Base-by-base conservation (phyloP, 2,113 vertebrate genomes). In the Otocyon megalotis region DNA sequence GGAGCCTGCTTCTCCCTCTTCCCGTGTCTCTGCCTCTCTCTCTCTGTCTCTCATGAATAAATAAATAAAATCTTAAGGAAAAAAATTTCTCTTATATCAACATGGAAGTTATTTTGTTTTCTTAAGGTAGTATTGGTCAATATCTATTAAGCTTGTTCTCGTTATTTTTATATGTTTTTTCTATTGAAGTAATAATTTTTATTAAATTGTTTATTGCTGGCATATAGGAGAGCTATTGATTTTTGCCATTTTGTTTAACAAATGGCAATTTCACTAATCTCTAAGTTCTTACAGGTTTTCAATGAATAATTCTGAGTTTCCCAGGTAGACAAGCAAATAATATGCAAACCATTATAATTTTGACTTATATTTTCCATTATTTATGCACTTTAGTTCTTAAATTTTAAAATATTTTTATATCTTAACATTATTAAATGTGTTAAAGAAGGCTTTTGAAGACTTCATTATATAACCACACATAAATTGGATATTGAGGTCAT, bases 401-500 rank as follows among this genome's bases (percentile, higher is more conserved):
- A 63, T 76, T 67, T 90, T 67, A 67, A 77, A 58, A 5, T 69
- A 48, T 50, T 60, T 80, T 20, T 43, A 26, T 74, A 65, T 76
- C 5, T 91, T 60, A 58, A 90, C 43, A 77, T 58, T 79, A 2
- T 48, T 67, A 90, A 91, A 77, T 54, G 8, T 17, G 8, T 79
- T 95, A 43, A 43, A 43, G 43, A 43, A 80, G 26, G 30, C n/a
- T 69, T 92, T 54, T 62, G 54, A 92, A 60, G 26, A 54, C 19
- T 87, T 69, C 26, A 63, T 35, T 81, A 74, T 65, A 74, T 48
- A 88, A 72, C 17, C 30, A 30, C 2, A 54, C 37, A n/a, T 53
- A 87, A 80, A 82, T 92, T 92, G 82, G 28, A 95, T 90, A 37
- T 85, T 80, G 56, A 74, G 8, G 50, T 65, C n/a, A 88, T 74